Evolutionary conservation across 2,888 invertebrate species (phyloP).

Genomic region (Brenthis ino): DNA sequence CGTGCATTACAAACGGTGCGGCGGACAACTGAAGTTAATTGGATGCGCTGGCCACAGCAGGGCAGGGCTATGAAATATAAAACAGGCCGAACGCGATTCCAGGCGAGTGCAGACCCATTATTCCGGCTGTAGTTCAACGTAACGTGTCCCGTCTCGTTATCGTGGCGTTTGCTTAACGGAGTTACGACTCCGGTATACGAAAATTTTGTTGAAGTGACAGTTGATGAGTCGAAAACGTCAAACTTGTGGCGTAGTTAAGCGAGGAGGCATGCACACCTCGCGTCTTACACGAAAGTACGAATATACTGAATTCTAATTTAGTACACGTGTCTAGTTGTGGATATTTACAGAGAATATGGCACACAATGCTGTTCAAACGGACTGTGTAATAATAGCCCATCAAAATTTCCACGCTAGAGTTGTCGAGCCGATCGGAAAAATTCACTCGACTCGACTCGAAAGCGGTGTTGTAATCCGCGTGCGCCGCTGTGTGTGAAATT

Average conservation of each 20-base stretch:
- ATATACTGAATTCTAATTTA: conserved; percentile 26
- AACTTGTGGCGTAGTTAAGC: conserved; percentile 31
- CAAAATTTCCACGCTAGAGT: conserved; percentile 74
- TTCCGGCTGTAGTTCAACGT: conserved; percentile 48
- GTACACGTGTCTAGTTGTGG: conserved; percentile 25
- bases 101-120: conserved; percentile 53
- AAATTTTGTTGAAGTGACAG: conserved; percentile 55
- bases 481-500: conserved; percentile 72
- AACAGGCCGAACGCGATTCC: conserved; percentile 50
- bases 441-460: conserved; percentile 57
- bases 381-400: conserved; percentile 76
- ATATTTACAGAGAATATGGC: conserved; percentile 51
- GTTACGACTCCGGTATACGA: conserved; percentile 45
- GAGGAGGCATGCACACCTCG: background rate
- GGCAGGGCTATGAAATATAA: conserved; percentile 68
- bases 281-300: conserved; percentile 14
- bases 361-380: conserved; percentile 74
- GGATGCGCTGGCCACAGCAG: conserved; percentile 66
- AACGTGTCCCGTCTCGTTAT: conserved; percentile 50
- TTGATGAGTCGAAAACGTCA: conserved; percentile 51
- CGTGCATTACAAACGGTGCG: conserved; percentile 67
- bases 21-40: conserved; percentile 74
- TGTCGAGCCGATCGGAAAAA: conserved; percentile 69
- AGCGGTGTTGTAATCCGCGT: conserved; percentile 64
- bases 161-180: conserved; percentile 46